phyloP scores from a whole-genome alignment of 2,113 vertebrate genomes.

The Scartelaos histophorus region DNA sequence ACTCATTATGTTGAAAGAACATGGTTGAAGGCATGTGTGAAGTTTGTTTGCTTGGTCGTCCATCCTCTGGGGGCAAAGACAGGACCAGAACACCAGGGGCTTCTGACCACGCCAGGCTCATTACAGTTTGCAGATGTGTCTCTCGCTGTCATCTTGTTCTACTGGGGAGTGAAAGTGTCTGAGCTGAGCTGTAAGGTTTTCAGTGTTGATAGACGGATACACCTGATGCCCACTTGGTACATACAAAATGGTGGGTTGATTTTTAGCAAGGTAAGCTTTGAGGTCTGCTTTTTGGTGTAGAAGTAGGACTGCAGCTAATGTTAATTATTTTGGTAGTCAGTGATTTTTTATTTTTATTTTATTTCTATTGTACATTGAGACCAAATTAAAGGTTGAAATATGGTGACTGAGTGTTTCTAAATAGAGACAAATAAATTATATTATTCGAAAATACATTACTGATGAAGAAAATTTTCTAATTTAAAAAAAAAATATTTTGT shows the following conservation, averaged over 20 bases:
- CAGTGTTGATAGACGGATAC: conserved; percentile 1
- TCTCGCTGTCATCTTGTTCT: conserved; percentile 37
- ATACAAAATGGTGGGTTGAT: conserved; percentile 3
- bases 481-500: no score
- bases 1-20: background rate
- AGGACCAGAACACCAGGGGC: background rate
- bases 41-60: conserved; percentile 17
- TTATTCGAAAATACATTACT: no score
- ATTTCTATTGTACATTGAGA: no score
- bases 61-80: conserved; percentile 1
- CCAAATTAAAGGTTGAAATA: no score
- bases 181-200: conserved; percentile 28
- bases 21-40: conserved; percentile 9
- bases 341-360: no score
- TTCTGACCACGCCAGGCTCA: conserved; percentile 21
- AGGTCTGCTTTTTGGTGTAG: background rate
- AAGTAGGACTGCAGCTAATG: no score
- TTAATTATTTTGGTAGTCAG: background rate
- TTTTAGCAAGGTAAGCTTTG: conserved; percentile 37
- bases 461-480: no score
- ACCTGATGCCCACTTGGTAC: conserved; percentile 32
- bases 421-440: no score
- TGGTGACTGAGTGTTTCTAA: no score
- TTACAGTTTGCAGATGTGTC: conserved; percentile 34
- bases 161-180: conserved; percentile 14